Evolutionary conservation across 2,797 vertebrate genomes (phyloP).

Genomic region (Sebastes iracundus): DNA sequence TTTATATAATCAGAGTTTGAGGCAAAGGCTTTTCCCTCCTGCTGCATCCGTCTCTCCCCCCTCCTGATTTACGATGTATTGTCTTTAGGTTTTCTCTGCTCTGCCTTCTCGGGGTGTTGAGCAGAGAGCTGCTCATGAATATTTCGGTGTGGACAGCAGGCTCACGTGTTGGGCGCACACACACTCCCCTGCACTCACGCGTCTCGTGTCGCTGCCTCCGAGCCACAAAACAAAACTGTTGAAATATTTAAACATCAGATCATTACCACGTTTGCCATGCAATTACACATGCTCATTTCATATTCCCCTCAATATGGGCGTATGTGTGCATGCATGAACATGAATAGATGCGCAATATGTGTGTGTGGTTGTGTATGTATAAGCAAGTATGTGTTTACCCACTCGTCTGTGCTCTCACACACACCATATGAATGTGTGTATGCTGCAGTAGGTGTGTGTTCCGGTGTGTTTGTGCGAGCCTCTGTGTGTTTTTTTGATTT

Average conservation of each 20-base stretch:
- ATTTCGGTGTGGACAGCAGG: slow-evolving; percentile 41
- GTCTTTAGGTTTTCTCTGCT: slow-evolving; percentile 11
- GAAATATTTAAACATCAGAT: slow-evolving; percentile 82
- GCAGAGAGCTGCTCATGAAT: slow-evolving; percentile 59
- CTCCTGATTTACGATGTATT: slow-evolving; percentile 36
- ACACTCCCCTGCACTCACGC: slow-evolving; percentile 10
- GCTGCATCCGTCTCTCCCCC: slow-evolving; percentile 20
- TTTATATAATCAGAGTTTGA: not conserved
- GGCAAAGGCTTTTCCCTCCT: not conserved
- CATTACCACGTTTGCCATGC: slow-evolving; percentile 66
- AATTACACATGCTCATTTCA: slow-evolving; percentile 68
- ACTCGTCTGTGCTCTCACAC: not conserved
- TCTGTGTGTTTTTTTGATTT: not conserved
- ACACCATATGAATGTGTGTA: not conserved
- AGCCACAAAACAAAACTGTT: slow-evolving; percentile 63
- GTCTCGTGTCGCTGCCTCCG: slow-evolving; percentile 57
- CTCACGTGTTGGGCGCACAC: slow-evolving; percentile 70
- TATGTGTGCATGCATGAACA: slow-evolving; percentile 3
- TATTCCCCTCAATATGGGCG: slow-evolving; percentile 30
- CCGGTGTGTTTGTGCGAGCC: not conserved
- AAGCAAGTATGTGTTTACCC: not conserved
- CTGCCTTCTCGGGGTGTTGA: slow-evolving; percentile 46
- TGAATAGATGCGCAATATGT: slow-evolving; percentile 8
- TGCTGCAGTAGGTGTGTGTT: not conserved
- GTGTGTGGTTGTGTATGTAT: slow-evolving; percentile 9